Percentiles rank a stretch among this genome's conserved stretches.
Conservation (phyloP, 2,888 invertebrate genomes). For the Strigamia crassipes region DNA sequence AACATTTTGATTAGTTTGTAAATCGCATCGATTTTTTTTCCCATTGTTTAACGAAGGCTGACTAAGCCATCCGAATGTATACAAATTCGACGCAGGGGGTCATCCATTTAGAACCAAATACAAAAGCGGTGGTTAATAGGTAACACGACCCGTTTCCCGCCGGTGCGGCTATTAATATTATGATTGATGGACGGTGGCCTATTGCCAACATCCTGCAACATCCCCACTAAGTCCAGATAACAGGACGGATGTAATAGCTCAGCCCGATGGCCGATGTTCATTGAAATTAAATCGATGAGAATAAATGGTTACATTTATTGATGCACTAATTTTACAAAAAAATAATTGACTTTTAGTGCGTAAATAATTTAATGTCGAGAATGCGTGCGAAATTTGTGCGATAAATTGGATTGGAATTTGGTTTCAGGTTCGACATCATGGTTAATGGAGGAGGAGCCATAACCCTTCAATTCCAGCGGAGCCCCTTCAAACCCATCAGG, state of each 20-base stretch:
- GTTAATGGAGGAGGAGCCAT: constrained; percentile 99
- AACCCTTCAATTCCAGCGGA: constrained; percentile 88
- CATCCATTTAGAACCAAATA: constrained; percentile 6
- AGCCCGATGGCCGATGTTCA: too few species aligned
- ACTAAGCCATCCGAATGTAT: background rate
- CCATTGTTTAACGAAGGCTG: background rate
- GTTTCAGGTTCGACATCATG: constrained; percentile 82
- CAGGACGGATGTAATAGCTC: constrained; percentile 40
- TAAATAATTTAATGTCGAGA: too few species aligned
- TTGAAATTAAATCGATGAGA: too few species aligned
- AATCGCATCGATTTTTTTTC: background rate
- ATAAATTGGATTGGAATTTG: background rate
- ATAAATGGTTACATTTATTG: too few species aligned
- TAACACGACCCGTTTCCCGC: background rate
- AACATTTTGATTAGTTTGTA: background rate
- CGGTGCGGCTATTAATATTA: constrained; percentile 17
- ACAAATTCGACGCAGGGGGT: background rate
- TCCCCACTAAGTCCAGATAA: constrained; percentile 23
- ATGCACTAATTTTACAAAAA: too few species aligned
- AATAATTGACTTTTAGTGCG: too few species aligned
- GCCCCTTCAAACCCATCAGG: constrained; percentile 84
- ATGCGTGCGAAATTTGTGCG: too few species aligned
- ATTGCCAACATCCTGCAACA: constrained; percentile 42
- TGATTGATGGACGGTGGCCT: constrained; percentile 31
- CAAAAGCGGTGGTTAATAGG: background rate